Base-by-base conservation (phyloP, 2,888 invertebrate genomes). In the Auanema freiburgensis region DNA sequence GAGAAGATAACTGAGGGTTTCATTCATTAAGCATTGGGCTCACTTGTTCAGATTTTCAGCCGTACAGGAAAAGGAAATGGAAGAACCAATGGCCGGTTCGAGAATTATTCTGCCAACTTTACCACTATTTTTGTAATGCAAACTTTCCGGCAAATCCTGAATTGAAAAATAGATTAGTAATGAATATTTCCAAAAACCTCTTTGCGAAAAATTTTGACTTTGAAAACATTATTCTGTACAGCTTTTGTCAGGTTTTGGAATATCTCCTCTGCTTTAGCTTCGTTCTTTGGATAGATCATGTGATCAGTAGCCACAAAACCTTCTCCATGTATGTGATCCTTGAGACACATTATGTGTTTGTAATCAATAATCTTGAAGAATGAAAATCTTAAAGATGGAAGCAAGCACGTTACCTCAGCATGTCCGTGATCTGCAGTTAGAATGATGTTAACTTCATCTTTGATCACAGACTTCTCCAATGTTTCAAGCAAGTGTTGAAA, bases 101-200 rank as follows among this genome's bases (percentile, higher is more conserved):
- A 88, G 85, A 56, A 90, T 84, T 21, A 73, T 67, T 16, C 52
- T 40, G 21, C 73, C 73, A 11, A 73, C 66, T 33, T 90, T 84
- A 11, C 84, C 77, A 76, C 88, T 88, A 69, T 89, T 87, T 58
- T 86, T 87, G 73, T 88, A 89, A 81, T 89, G 88, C 88, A 89
- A 90, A 21, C 77, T 72, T 4, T 86, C 84, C 0, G 88, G 88
- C 57, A 89, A 85, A 14, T 90, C 87, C n/a, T 87, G 21, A 8
- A 59, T n/a, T 2, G n/a, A 16, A 55, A 8, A 40, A 33, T 4
- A 14, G 6, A n/a, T 2, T 18, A 4, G 24, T 10, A 40, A 41
- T 18, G 5, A 12, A 52, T 51, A 16, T 10, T 6, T 4, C 16
- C 8, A 16, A 23, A 24, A 2, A 63, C 68, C 53, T 69, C 54